A percentile compares a stretch with the other conserved stretches of the same genome.
These are phyloP conservation scores for Tylochromis polylepis DNA, from an alignment of 2,113 vertebrate genomes.

Conservation along the genomic window DNA sequence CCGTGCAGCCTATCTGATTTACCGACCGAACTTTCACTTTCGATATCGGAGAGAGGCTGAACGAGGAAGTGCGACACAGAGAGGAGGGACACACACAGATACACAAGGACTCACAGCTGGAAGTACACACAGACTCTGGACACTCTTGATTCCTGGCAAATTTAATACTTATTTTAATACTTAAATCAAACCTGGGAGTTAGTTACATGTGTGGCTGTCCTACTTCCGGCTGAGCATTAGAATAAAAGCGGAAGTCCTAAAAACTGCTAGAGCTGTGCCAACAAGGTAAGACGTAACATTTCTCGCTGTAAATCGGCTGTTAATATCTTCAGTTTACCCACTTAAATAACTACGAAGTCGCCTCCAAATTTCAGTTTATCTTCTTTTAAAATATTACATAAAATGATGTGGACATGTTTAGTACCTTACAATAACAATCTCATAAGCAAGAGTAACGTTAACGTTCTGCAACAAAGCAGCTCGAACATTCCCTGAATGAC, in stretches of 20 bases:
- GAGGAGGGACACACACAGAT: neutral
- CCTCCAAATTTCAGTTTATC: neutral
- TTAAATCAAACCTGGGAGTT: accelerated
- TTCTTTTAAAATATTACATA: neutral
- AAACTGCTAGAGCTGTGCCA: neutral
- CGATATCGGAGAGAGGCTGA: neutral
- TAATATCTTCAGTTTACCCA: neutral
- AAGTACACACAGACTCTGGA: accelerated
- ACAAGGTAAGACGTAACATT: neutral
- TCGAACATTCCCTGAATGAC: accelerated
- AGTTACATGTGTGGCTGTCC: neutral
- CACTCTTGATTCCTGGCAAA: neutral
- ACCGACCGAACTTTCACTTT: slow-evolving; percentile 7
- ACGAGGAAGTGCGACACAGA: neutral
- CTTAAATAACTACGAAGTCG: neutral
- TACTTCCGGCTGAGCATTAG: neutral
- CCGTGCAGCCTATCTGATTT: neutral
- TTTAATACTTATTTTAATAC: accelerated
- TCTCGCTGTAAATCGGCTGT: accelerated
- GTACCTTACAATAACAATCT: neutral
- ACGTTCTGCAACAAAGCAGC: neutral
- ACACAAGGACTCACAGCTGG: neutral
- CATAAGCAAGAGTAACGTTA: accelerated
- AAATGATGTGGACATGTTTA: too few relatives aligned
- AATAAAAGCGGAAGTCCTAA: neutral